Percentiles rank a stretch among this genome's conserved stretches.
phyloP scores from a whole-genome alignment of 2,797 vertebrate species.

The Neosilurus hyrtlii region DNA sequence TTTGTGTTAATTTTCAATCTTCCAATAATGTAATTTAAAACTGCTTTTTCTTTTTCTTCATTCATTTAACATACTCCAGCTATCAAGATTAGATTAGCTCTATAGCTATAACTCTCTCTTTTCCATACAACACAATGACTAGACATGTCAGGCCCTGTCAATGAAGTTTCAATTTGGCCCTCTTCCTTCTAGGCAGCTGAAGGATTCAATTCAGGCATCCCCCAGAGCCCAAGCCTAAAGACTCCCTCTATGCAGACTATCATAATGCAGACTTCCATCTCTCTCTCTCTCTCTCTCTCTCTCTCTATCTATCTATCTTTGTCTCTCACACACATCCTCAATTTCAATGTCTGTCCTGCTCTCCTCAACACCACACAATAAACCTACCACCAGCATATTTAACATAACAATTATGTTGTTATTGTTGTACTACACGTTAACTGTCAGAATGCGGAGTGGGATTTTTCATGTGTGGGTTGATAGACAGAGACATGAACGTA shows the following conservation, averaged over 20 bases:
- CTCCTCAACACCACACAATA: slow-evolving; percentile 53
- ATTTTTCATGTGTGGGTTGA: slow-evolving; percentile 31
- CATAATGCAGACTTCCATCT: slow-evolving; percentile 13
- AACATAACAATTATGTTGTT: slow-evolving; percentile 52
- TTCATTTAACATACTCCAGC: neutral
- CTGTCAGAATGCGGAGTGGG: slow-evolving; percentile 21
- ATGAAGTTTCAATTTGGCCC: slow-evolving; percentile 75
- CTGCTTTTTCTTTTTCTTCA: neutral
- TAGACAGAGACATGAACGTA: slow-evolving; percentile 8
- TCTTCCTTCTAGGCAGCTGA: slow-evolving; percentile 62
- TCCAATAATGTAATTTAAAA: slow-evolving; percentile 13
- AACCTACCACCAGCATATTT: slow-evolving; percentile 55
- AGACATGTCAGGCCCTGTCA: slow-evolving; percentile 63
- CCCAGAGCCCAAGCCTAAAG: slow-evolving; percentile 59
- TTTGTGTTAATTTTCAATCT: neutral
- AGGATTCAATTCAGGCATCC: slow-evolving; percentile 37
- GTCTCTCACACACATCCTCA: neutral
- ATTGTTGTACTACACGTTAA: slow-evolving; percentile 33
- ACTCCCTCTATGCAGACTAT: slow-evolving; percentile 55
- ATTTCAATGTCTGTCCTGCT: slow-evolving; percentile 13
- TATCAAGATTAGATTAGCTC: neutral
- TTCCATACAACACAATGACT: slow-evolving; percentile 43
- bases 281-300: slow-evolving; percentile 10
- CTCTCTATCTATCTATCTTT: neutral
- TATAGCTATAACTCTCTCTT: neutral